Base-by-base conservation (phyloP, 2,113 vertebrate species). In the Oenanthe oenanthe region DNA sequence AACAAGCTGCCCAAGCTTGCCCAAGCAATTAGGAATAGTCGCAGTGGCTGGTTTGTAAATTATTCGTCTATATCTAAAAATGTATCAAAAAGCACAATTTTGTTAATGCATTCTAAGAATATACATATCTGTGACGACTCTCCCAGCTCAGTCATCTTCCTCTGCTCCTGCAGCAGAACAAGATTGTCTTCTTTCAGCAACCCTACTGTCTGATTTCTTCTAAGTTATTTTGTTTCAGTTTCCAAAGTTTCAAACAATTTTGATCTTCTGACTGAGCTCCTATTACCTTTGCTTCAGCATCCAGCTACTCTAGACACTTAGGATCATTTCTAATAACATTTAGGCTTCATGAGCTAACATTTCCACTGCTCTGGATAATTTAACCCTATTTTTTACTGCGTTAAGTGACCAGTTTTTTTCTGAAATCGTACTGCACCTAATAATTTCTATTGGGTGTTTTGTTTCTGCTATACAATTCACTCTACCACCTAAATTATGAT, bases 1-100 rank as follows among this genome's bases (percentile, higher is more conserved):
- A 70, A 57, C n/a, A 22, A 16, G 4, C 0, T 53, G 43, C 7
- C 9, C 19, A 53, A 34, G 21, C 4, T 0, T 53, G 43, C 9
- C 9, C 19, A 53, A 34, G 24, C 9, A 87, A 45, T 34, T 20
- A 68, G 22, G 22, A 58, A 54, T 28, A 57, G 31, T 82, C 13
- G 13, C 17, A n/a, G 21, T 42, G 8, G 4, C 20, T 80, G 11
- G 17, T 73, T 92, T 70, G 45, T 19, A 83, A 87, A 51, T 53
- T 76, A n/a, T 65, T 72, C 21, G 3, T 31, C 14, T 74, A 4
- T 65, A 53, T 28, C 25, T 75, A 36, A 54, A 75, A 63, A 72
- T 45, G 1, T 45, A 71, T 21, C 14, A 79, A 56, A 86, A 85
- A 65, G 26, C 17, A 22, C 2, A 18, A 18, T 70, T 88, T 72